Evolutionary conservation across 2,888 invertebrate genomes (phyloP).

Genomic region (Horisme vitalbata): DNA sequence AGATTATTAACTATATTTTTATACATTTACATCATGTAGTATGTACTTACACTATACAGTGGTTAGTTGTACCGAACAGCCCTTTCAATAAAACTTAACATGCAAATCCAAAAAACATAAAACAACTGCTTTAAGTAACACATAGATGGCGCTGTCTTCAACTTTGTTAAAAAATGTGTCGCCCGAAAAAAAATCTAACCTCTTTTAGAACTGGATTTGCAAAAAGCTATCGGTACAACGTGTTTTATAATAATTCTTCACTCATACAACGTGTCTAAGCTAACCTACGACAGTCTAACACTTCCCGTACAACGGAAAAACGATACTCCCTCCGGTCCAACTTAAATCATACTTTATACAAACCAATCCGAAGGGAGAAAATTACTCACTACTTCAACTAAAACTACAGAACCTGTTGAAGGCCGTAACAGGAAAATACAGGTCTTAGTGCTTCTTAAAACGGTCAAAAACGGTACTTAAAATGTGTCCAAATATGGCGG

Average conservation of each 20-base stretch:
- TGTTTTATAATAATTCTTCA: slow-evolving; percentile 54
- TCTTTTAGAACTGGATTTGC: slow-evolving; percentile 17
- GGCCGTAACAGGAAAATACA: slow-evolving; percentile 50
- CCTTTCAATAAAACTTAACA: slow-evolving; percentile 39
- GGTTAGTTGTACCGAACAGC: slow-evolving; percentile 53
- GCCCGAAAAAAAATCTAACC: slow-evolving; percentile 22
- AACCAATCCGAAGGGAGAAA: slow-evolving; percentile 62
- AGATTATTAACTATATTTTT: slow-evolving; percentile 74
- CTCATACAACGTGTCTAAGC: slow-evolving; percentile 72
- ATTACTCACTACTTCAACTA: slow-evolving; percentile 59
- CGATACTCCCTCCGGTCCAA: slow-evolving; percentile 62
- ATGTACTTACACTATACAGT: slow-evolving; percentile 79
- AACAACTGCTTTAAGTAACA: slow-evolving; percentile 15
- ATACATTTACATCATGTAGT: slow-evolving; percentile 75
- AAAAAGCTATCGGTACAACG: slow-evolving; percentile 51
- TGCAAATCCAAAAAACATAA: slow-evolving; percentile 17
- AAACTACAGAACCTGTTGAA: slow-evolving; percentile 74
- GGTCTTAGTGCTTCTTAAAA: slow-evolving; percentile 5
- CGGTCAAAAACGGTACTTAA: too few relatives aligned
- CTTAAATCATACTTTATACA: slow-evolving; percentile 72
- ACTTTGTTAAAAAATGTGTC: slow-evolving; percentile 23
- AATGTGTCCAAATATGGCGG: too few relatives aligned
- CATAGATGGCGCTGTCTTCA: slow-evolving; percentile 36
- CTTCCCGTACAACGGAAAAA: slow-evolving; percentile 82
- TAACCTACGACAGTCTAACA: slow-evolving; percentile 80